Percentiles rank a stretch among this genome's conserved stretches.
These are phyloP conservation scores for Cheilosia soror DNA, from an alignment of 2,888 invertebrate species.

Conservation along the genomic window DNA sequence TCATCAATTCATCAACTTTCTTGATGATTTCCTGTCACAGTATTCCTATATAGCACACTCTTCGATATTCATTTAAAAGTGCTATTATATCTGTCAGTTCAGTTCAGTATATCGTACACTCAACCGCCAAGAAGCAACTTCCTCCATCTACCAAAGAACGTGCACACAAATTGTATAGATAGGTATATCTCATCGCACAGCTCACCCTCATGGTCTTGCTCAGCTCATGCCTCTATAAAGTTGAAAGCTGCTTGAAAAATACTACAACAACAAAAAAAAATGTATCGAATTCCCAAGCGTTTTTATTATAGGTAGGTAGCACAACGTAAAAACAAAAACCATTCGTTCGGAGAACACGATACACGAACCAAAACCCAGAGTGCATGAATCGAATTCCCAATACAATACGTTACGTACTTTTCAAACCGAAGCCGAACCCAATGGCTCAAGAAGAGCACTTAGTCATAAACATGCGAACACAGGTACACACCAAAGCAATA, in stretches of 20 bases:
- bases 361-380: constrained; percentile 52
- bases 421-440: constrained; percentile 34
- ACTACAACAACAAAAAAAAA: constrained; percentile 16
- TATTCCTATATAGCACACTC: neutral
- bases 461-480: constrained; percentile 49
- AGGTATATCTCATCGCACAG: too few species aligned
- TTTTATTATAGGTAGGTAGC: constrained; percentile 35
- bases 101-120: neutral
- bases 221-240: neutral
- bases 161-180: neutral
- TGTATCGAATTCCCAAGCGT: constrained; percentile 57
- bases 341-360: constrained; percentile 54
- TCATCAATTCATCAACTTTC: too few species aligned
- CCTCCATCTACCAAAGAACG: neutral
- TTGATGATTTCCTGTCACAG: too few species aligned
- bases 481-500: constrained; percentile 19
- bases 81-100: neutral
- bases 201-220: neutral
- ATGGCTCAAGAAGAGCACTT: constrained; percentile 54
- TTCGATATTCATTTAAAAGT: neutral
- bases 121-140: neutral
- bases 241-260: constrained; percentile 3
- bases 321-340: constrained; percentile 33
- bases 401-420: constrained; percentile 40
- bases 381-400: constrained; percentile 68